Percentiles rank a stretch among this genome's conserved stretches.
Evolutionary conservation across 2,888 invertebrate genomes (phyloP).

Genomic region (Elegia similella): DNA sequence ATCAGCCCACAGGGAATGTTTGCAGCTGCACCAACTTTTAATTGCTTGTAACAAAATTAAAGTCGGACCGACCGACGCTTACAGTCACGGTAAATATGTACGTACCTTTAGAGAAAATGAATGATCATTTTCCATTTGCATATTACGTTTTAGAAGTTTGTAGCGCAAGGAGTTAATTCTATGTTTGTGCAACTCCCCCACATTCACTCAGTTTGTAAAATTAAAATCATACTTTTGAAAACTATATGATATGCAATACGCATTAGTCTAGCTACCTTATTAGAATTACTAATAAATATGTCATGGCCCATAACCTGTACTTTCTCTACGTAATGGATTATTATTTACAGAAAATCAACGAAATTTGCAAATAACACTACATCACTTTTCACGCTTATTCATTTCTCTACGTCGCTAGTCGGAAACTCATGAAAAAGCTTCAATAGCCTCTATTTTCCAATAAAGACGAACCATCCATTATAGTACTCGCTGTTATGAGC

Average conservation of each 20-base stretch:
- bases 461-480: not conserved
- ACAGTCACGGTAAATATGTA: constrained; percentile 2
- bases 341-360: no score
- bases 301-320: no score
- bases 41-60: constrained; percentile 20
- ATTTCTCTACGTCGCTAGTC: not conserved
- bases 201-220: not conserved
- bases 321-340: no score
- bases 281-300: no score
- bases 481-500: not conserved
- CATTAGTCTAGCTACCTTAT: no score
- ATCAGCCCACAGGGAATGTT: constrained; percentile 4
- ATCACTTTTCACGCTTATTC: not conserved
- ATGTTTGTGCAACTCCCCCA: not conserved
- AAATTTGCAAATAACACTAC: not conserved
- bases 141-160: constrained; percentile 10
- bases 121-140: constrained; percentile 14
- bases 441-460: not conserved
- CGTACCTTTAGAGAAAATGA: constrained; percentile 1
- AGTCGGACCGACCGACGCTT: not conserved
- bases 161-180: not conserved
- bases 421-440: not conserved
- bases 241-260: no score
- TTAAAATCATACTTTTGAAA: not conserved
- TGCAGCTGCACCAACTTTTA: constrained; percentile 24